A percentile compares a stretch with the other conserved stretches of the same genome.
Evolutionary conservation across 2,113 vertebrate species (phyloP).

Genomic region (Panurus biarmicus): DNA sequence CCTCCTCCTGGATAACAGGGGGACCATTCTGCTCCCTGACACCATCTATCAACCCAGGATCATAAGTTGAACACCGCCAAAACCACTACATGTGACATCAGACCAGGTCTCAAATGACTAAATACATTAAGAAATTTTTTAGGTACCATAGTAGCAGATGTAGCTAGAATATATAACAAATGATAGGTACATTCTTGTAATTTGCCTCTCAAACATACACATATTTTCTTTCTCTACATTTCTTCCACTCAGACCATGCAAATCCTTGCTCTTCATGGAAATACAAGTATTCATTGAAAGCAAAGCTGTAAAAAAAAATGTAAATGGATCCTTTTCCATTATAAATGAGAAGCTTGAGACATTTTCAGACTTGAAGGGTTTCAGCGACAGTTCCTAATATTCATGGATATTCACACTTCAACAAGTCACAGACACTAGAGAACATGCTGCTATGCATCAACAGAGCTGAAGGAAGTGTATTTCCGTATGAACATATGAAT

Average conservation of each 20-base stretch:
- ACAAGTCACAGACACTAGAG: neutral
- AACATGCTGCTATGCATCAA: neutral
- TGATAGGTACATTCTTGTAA: neutral
- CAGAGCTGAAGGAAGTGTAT: constrained; percentile 6
- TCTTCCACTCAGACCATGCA: neutral
- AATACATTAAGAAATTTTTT: neutral
- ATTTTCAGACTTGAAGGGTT: neutral
- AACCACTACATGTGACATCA: neutral
- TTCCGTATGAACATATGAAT: constrained; percentile 1
- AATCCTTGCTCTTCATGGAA: neutral
- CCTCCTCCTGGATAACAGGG: too few relatives aligned
- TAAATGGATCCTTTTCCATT: neutral
- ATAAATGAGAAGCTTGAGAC: neutral
- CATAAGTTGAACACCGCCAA: neutral
- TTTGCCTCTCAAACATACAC: neutral
- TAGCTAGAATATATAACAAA: neutral
- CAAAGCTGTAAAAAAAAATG: neutral
- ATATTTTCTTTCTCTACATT: neutral
- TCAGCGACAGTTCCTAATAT: neutral
- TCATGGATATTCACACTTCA: neutral
- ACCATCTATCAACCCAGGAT: neutral
- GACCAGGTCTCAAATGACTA: neutral
- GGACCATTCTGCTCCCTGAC: neutral
- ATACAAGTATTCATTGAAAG: neutral
- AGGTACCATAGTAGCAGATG: neutral